A percentile compares a stretch with the other conserved stretches of the same genome.
Conservation (phyloP, 2,888 invertebrate genomes). For the Drosophila algonquin region DNA sequence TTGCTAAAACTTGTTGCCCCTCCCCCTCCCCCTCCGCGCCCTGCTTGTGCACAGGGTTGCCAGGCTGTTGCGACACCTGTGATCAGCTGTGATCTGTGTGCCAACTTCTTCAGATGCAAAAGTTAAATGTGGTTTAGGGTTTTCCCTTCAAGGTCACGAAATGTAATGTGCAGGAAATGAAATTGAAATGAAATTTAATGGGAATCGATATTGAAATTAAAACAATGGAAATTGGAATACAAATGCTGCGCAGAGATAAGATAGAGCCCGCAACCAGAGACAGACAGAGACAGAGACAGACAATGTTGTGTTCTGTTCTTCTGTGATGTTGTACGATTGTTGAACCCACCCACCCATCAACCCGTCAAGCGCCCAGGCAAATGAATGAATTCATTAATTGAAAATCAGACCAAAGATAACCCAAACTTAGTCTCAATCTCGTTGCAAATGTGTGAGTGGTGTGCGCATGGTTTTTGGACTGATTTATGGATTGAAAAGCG, state of each 20-base stretch:
- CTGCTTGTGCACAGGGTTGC: conserved; percentile 58
- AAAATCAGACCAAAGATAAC: conserved; percentile 39
- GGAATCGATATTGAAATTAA: background rate
- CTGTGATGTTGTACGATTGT: background rate
- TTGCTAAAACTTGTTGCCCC: background rate
- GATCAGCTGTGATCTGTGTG: background rate
- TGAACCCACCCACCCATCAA: too few species aligned
- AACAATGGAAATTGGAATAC: background rate
- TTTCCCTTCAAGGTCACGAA: background rate
- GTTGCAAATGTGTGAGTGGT: conserved; percentile 1
- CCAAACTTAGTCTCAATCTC: conserved; percentile 17
- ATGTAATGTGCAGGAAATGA: background rate
- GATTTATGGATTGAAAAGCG: too few species aligned
- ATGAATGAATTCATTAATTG: conserved; percentile 41
- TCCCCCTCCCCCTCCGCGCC: background rate
- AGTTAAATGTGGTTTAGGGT: too few species aligned
- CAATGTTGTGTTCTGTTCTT: background rate
- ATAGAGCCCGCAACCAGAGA: background rate
- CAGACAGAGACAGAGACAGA: background rate
- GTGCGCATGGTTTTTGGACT: background rate
- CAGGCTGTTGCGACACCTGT: conserved; percentile 31
- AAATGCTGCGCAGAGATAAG: background rate
- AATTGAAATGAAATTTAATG: background rate
- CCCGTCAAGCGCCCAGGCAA: conserved; percentile 15
- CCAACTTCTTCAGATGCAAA: too few species aligned